Evolutionary conservation across 1,140 invertebrate genomes (phyloP).

Genomic region (Diuraphis noxia): DNA sequence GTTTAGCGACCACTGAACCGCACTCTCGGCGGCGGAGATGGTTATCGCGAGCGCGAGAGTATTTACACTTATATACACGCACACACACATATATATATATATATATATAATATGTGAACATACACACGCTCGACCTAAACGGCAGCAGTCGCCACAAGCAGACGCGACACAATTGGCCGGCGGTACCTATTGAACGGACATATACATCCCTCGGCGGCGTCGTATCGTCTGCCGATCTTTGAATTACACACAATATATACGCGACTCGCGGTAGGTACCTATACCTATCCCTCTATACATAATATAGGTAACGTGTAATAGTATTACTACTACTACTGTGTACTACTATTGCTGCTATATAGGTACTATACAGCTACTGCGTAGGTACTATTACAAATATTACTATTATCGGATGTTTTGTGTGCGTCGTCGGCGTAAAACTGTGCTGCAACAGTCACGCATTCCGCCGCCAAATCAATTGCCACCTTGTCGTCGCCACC

Average conservation of each 20-base stretch:
- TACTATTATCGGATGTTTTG: background rate
- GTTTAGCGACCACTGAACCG: background rate
- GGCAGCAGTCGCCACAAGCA: background rate
- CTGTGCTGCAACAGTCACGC: background rate
- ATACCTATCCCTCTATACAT: background rate
- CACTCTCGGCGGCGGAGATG: background rate
- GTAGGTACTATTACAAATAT: background rate
- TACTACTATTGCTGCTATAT: background rate
- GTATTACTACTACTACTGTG: background rate
- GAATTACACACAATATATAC: conserved; percentile 12
- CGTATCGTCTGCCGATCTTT: conserved; percentile 31
- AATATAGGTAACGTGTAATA: background rate
- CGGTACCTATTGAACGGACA: conserved; percentile 30
- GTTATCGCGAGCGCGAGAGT: background rate
- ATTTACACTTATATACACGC: background rate
- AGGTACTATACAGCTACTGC: background rate
- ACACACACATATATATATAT: background rate
- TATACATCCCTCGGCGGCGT: background rate
- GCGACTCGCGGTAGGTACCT: background rate
- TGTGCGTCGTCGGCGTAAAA: background rate
- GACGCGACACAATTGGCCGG: conserved; percentile 16
- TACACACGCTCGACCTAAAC: background rate
- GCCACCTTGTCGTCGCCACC: background rate
- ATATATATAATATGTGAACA: background rate
- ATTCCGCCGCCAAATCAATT: background rate